Percentiles rank a stretch among this genome's conserved stretches.
These are phyloP conservation scores for Onychorhynchus coronatus DNA, from an alignment of 2,113 vertebrate genomes.

Conservation along the genomic window DNA sequence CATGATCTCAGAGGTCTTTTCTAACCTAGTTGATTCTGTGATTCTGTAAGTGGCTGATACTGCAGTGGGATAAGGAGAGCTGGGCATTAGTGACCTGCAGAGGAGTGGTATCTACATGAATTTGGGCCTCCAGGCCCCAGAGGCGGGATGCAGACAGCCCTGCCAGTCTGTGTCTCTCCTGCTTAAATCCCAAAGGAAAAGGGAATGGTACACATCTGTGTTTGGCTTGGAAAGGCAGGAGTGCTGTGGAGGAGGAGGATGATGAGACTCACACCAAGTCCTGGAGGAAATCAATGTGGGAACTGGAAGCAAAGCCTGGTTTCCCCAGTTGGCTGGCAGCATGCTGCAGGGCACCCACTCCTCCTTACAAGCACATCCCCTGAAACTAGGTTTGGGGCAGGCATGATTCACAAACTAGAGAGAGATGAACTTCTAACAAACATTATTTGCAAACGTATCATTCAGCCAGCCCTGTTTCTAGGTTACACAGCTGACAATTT, in stretches of 20 bases:
- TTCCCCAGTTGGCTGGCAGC: background rate
- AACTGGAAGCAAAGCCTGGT: background rate
- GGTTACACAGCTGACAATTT: constrained; percentile 63
- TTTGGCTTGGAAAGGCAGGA: background rate
- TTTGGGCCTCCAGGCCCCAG: background rate
- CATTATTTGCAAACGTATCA: constrained; percentile 58
- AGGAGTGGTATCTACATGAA: background rate
- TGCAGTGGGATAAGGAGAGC: background rate
- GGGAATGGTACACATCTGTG: accelerated
- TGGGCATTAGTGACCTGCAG: background rate
- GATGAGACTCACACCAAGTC: background rate
- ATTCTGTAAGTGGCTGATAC: background rate
- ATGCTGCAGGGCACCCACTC: accelerated
- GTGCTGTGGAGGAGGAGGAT: background rate
- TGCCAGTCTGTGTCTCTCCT: background rate
- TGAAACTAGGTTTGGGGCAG: background rate
- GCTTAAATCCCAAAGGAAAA: background rate
- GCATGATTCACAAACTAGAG: background rate
- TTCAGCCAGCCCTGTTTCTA: constrained; percentile 48
- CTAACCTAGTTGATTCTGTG: background rate
- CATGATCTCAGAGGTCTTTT: background rate
- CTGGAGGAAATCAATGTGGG: accelerated
- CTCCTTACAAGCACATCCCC: background rate
- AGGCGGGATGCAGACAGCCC: background rate
- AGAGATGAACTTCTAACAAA: constrained; percentile 55